These are phyloP conservation scores for Ficedula albicollis DNA, from an alignment of 2,797 vertebrate genomes.

Conservation along the genomic window DNA sequence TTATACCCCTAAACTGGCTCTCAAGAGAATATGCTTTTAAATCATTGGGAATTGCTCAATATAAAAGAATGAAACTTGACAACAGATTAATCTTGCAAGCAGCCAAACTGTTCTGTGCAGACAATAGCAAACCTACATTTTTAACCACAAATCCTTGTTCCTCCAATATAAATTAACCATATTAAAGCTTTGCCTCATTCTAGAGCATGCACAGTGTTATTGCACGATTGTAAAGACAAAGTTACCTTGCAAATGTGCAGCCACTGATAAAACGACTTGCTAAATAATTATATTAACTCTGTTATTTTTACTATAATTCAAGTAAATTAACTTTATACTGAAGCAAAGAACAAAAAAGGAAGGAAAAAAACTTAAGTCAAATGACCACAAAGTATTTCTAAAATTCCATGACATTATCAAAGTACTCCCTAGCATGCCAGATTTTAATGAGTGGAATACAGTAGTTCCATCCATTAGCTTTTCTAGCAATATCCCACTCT, in stretches of 20 bases:
- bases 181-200: not conserved
- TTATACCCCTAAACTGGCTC: not conserved
- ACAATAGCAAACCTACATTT: not conserved
- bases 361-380: not conserved
- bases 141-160: not conserved
- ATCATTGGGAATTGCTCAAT: not conserved
- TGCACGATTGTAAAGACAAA: not conserved
- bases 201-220: not conserved
- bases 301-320: not conserved
- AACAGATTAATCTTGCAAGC: not conserved
- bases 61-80: not conserved
- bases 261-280: not conserved
- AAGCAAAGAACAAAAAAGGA: not conserved
- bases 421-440: not conserved
- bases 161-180: not conserved
- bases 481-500: not conserved
- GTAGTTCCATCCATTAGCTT: not conserved
- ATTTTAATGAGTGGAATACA: not conserved
- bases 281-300: not conserved
- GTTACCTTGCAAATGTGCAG: not conserved
- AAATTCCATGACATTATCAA: not conserved
- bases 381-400: not conserved
- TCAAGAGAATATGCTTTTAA: not conserved
- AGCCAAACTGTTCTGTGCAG: not conserved
- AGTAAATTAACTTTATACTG: not conserved